Evolutionary conservation across 2,797 vertebrate genomes (phyloP), one percentile per base, ranked within the genome.

Genomic region (Esox masquinongy): DNA sequence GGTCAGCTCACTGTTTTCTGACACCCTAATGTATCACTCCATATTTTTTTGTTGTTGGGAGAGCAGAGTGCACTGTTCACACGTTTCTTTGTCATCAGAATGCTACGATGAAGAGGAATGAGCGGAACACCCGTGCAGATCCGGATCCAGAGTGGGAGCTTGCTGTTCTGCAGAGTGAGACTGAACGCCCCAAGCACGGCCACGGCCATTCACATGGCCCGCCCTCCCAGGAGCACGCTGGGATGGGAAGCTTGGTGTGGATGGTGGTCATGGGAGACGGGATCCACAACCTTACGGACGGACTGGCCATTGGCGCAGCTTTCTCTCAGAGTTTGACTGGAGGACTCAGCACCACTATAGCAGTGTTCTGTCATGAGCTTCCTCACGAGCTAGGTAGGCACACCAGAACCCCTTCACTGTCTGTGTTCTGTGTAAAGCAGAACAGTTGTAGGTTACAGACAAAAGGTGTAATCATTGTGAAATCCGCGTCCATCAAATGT

Each of bases 191-290:
- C 47, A 51, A 66, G 29, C 79, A 77, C 0, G 64, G 74, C 8
- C 91, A 93, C 31, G 84, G 85, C 9, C 92, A 92, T 78, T 88
- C 90, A 50, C 94, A 93, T 0, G 64, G 84, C 31, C 43, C 61
- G 14, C 64, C 68, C 4, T 66, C 34, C 12, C 66, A 50, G 51
- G 78, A 50, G 67, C 53, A 80, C 4, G 71, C 79, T 2, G 26
- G 80, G 1, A 80, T 88, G 5, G 9, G 90, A 1, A 91, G 83
- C 34, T 50, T 95, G 8, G 93, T 88, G 0, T 96, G 95, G 94
- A 96, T 95, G 95, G 94, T 96, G 73, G 88, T 94, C 72, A 89
- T 95, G 85, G 95, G 95, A 31, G 95, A 96, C 0, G 92, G 94
- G 24, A 87, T 96, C 47, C 95, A 96, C 88, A 96, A 96, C 88